Base-by-base conservation (phyloP, 2,888 invertebrate genomes). In the Ennomos fuscantarius region DNA sequence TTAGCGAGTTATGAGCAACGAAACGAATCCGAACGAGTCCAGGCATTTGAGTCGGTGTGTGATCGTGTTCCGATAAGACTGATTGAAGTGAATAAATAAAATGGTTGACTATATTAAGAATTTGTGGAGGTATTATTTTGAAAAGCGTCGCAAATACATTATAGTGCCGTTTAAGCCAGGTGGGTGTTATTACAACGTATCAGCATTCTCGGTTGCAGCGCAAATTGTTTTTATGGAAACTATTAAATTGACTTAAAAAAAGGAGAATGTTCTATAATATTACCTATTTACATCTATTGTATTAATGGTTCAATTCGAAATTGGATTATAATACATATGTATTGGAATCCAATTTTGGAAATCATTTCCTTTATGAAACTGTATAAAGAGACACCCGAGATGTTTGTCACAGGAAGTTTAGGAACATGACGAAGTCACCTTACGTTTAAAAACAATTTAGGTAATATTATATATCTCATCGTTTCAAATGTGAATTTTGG, bases 121-220 rank as follows among this genome's bases (percentile, higher is more conserved):
- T 69, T 72, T 86, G 56, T 92, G 89, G 89, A 80, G 81, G 55
- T 72, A 81, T 33, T 87, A 82, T 66, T 88, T 92, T 69, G 89
- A 78, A 49, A 76, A 74, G 58, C 77, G 76, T n/a, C 82, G 79
- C 8, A 90, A 81, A 70, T 86, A 78, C 67, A 75, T 85, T 12
- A 89, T 89, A 60, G 79, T 92, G 51, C 91, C 91, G 6, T 92
- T 88, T 78, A 81, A 85, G 65, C 92, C 92, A 84, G 89, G 92
- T 91, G 45, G 53, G 53, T 59, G 53, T 45, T 41, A 41, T 37
- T 44, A 37, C n/a, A 11, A 58, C 43, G 43, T 51, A 54, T 55
- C 10, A 35, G 50, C 36, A 33, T 11, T 24, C 31, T 31, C 13
- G 39, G 11, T 39, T 35, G 31, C 44, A 41, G 34, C 48, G 41